Percentiles rank a stretch among this genome's conserved stretches.
phyloP scores from a whole-genome alignment of 2,888 invertebrate species.

The Lordiphosa fenestrarum region DNA sequence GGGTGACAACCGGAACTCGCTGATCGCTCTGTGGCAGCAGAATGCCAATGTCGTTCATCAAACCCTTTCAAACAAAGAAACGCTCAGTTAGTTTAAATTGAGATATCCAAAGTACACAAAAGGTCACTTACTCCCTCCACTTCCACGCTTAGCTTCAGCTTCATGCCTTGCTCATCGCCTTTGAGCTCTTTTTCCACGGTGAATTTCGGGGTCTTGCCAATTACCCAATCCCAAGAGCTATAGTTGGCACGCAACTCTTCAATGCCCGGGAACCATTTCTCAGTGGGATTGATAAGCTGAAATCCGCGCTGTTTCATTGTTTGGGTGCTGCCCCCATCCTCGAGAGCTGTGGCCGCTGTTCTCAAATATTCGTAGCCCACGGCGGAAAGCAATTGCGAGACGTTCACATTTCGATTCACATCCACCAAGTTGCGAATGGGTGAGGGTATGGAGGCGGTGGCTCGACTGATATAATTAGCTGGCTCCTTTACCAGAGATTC shows the following conservation, averaged over 20 bases:
- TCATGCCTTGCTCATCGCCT: constrained; percentile 82
- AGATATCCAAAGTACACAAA: neutral
- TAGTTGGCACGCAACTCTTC: constrained; percentile 86
- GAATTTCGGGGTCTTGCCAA: constrained; percentile 93
- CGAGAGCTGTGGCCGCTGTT: constrained; percentile 85
- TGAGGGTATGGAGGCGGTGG: constrained; percentile 91
- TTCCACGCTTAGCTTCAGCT: constrained; percentile 83
- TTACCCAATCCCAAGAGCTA: constrained; percentile 92
- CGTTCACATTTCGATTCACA: constrained; percentile 86
- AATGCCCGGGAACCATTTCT: constrained; percentile 93
- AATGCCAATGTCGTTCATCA: constrained; percentile 78
- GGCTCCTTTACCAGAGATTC: constrained; percentile 87
- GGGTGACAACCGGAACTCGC: constrained; percentile 78
- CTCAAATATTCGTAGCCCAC: constrained; percentile 92
- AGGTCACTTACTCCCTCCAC: constrained; percentile 77
- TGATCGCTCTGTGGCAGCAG: constrained; percentile 77
- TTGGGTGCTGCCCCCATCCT: constrained; percentile 87
- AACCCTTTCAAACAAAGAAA: constrained; percentile 56
- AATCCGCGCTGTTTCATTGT: constrained; percentile 91
- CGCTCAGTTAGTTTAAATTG: neutral
- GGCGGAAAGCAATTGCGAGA: constrained; percentile 87
- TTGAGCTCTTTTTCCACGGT: constrained; percentile 82
- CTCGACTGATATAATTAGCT: constrained; percentile 90
- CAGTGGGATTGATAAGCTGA: constrained; percentile 91
- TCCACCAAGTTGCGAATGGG: constrained; percentile 91